Base-by-base conservation (phyloP, 1,140 invertebrate species). In the Macrobrachium rosenbergii region DNA sequence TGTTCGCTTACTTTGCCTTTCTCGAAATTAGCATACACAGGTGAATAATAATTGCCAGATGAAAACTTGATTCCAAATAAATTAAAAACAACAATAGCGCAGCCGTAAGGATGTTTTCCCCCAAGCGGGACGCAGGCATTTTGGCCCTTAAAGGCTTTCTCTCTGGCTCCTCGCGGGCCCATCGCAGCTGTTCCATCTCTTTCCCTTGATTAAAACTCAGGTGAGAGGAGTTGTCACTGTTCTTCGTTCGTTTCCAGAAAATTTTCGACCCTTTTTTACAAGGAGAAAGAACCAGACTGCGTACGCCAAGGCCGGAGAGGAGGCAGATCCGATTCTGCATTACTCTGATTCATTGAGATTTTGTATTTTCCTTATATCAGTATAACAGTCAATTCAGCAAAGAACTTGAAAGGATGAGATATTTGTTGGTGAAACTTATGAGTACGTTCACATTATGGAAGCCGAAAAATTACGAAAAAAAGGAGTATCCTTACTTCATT, bases 131-230 rank as follows among this genome's bases (percentile, higher is more conserved):
- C 60, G n/a, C 14, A 19, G 17, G 23, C 16, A 28, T 80, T 59
- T 59, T 63, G 58, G 60, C 21, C 58, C 78, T 37, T 80, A 80
- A 17, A 60, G 59, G 10, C 21, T 80, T 16, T 17, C 12, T 43
- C 12, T 37, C 75, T n/a, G 60, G 76, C 67, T 60, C 67, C 84
- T 80, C 77, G 45, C 23, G 84, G 84, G 67, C 63, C 52, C 64
- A 52, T 63, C 63, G 63, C 84, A 81, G 84, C 84, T 86, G 84
- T 81, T 86, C 80, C 84, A 86, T 86, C 84, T 86, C 84, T 80
- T 86, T 86, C 84, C 69, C 77, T 86, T 86, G 84, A 86, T 86
- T 86, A 86, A 86, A 86, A 86, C 84, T 86, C 84, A 86, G 84
- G 84, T 86, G 84, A 86, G 76, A 79, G n/a, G 28, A 19, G 43